Evolutionary conservation across 2,888 invertebrate species (phyloP).

Genomic region (Apoderus coryli): DNA sequence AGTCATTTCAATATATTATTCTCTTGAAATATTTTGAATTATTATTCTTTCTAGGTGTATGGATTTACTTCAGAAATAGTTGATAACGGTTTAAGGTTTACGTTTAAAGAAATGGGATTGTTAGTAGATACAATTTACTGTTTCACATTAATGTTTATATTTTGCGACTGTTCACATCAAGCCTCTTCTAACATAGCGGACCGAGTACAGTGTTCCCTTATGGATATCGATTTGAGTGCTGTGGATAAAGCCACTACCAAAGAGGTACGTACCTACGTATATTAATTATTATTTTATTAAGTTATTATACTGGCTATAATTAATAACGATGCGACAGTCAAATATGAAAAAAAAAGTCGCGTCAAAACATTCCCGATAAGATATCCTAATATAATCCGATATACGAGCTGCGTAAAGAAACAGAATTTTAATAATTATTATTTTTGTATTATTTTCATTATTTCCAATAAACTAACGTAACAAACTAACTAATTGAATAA

Average conservation of each 20-base stretch:
- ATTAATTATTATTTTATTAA: too few species aligned
- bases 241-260: conserved; percentile 44
- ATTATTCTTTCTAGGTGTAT: conserved; percentile 33
- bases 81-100: conserved; percentile 48
- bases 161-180: conserved; percentile 52
- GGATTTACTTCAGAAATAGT: conserved; percentile 52
- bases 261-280: conserved; percentile 43
- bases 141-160: conserved; percentile 43
- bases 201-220: conserved; percentile 45
- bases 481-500: too few species aligned
- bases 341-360: too few species aligned
- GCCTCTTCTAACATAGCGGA: conserved; percentile 48
- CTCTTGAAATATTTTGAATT: conserved; percentile 6
- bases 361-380: too few species aligned
- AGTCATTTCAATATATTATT: too few species aligned
- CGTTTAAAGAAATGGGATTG: conserved; percentile 52
- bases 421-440: too few species aligned
- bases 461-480: too few species aligned
- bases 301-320: too few species aligned
- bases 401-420: too few species aligned
- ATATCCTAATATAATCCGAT: too few species aligned
- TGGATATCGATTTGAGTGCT: conserved; percentile 41
- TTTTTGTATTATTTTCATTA: too few species aligned
- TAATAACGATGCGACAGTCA: too few species aligned
- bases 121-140: conserved; percentile 49